phyloP scores from a whole-genome alignment of 2,113 vertebrate species.

The Lanius ludovicianus region DNA sequence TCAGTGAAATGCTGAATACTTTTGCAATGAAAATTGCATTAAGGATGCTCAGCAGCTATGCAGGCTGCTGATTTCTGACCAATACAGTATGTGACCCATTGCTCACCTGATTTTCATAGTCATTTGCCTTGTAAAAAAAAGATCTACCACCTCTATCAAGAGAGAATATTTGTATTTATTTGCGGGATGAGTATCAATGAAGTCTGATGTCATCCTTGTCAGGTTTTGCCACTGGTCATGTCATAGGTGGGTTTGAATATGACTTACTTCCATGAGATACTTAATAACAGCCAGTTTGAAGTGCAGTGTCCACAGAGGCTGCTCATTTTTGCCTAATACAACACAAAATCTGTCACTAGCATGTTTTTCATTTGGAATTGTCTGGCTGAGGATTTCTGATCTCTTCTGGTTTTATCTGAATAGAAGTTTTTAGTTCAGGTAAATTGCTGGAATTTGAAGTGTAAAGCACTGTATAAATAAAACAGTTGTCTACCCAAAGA shows the following conservation, averaged over 20 bases:
- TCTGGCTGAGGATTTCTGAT: background rate
- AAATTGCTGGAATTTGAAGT: background rate
- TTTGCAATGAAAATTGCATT: background rate
- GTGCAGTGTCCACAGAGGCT: background rate
- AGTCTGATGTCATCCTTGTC: background rate
- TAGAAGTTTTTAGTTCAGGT: background rate
- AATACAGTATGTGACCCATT: fast-evolving
- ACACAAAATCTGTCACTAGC: background rate
- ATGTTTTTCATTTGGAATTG: background rate
- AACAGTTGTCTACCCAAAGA: background rate
- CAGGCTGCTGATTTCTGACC: background rate
- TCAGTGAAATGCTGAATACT: background rate
- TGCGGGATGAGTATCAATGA: background rate
- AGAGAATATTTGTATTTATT: background rate
- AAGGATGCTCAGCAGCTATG: background rate
- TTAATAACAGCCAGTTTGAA: background rate
- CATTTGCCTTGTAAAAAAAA: background rate
- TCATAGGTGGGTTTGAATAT: background rate
- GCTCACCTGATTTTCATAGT: background rate
- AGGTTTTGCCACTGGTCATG: background rate
- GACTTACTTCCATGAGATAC: background rate
- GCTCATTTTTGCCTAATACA: background rate
- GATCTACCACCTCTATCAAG: background rate
- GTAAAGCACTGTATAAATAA: background rate
- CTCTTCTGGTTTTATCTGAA: background rate